phyloP scores from a whole-genome alignment of 35 echinoderm and acorn worm species.

The Hemicentrotus pulcherrimus region DNA sequence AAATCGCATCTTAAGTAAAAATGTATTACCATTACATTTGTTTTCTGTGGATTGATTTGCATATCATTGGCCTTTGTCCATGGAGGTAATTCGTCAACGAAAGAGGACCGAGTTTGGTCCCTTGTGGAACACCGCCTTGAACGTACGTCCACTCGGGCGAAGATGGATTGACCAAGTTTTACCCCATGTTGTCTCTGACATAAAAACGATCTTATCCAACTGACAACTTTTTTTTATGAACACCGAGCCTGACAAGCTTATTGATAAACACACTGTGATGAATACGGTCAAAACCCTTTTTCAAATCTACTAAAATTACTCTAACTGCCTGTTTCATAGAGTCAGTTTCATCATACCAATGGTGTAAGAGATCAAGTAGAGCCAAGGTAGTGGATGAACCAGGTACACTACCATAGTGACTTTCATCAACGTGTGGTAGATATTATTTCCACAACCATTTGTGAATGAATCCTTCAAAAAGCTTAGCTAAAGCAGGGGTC shows the following conservation, averaged over 20 bases:
- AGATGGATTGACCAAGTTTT: not conserved
- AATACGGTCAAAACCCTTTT: not conserved
- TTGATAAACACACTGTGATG: not conserved
- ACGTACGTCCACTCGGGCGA: not conserved
- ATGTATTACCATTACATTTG: not conserved
- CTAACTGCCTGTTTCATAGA: not conserved
- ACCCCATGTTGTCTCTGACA: not conserved
- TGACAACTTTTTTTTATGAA: not conserved
- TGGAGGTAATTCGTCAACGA: not conserved
- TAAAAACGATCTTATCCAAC: not conserved
- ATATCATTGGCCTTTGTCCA: not conserved
- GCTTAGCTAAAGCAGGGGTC: no score
- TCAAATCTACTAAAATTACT: not conserved
- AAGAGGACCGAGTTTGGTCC: no score
- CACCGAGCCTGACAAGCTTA: no score
- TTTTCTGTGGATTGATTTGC: not conserved
- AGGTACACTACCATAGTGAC: not conserved
- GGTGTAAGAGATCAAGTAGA: not conserved
- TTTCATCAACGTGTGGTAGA: not conserved
- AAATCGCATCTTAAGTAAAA: no score
- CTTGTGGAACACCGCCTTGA: not conserved
- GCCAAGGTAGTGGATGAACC: not conserved
- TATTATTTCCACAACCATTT: not conserved
- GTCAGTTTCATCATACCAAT: not conserved
- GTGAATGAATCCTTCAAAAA: no score